Conservation (phyloP, 2,113 vertebrate species). For the Psittacus erithacus region DNA sequence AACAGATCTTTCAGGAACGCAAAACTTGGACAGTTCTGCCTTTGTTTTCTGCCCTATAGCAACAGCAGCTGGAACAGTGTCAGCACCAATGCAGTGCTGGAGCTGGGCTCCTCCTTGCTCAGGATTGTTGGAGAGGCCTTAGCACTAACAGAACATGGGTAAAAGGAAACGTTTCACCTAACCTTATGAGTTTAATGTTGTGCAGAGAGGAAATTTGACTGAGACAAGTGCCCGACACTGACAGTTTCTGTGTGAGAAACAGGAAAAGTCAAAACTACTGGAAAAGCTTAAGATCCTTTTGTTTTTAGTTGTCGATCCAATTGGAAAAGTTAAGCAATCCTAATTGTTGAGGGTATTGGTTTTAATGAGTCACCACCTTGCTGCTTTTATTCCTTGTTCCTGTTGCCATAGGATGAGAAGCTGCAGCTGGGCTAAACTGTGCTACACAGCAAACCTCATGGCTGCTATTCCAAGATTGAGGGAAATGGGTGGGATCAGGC, state of each 20-base stretch:
- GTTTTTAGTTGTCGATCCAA: slow-evolving; percentile 24
- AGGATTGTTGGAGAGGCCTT: not conserved
- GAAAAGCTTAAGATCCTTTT: not conserved
- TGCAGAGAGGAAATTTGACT: not conserved
- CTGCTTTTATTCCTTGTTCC: slow-evolving; percentile 46
- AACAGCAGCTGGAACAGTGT: not conserved
- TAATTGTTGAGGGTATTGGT: slow-evolving; percentile 66
- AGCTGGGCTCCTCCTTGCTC: not conserved
- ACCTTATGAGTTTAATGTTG: not conserved
- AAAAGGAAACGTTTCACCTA: not conserved
- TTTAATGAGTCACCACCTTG: slow-evolving; percentile 61
- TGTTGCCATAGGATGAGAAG: slow-evolving; percentile 32
- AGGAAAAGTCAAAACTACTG: not conserved
- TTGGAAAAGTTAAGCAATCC: slow-evolving; percentile 55
- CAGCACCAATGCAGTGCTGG: not conserved
- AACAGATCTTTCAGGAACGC: slow-evolving; percentile 34
- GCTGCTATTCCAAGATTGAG: not conserved
- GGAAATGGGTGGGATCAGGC: not conserved
- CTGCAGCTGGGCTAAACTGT: slow-evolving; percentile 39
- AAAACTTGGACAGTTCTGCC: slow-evolving; percentile 39
- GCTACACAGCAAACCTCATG: not conserved
- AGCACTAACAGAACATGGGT: not conserved
- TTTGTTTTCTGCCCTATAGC: not conserved
- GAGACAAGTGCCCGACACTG: not conserved
- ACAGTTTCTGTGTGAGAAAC: not conserved